phyloP scores from a whole-genome alignment of 2,113 vertebrate genomes.

The Silurus glanis region DNA sequence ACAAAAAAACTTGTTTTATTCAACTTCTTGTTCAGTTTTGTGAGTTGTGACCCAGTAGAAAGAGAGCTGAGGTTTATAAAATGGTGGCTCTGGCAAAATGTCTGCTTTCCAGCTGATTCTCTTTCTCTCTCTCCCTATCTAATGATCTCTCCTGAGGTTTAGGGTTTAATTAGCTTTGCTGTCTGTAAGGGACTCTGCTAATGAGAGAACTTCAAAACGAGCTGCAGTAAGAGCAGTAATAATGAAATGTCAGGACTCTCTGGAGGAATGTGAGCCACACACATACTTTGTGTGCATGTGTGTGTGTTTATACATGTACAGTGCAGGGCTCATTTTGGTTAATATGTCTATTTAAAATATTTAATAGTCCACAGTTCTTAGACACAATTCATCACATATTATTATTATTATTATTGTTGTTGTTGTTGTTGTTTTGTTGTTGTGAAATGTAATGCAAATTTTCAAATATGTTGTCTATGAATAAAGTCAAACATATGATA shows the following conservation, averaged over 20 bases:
- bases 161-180: slow-evolving; percentile 53
- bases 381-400: background rate
- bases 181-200: slow-evolving; percentile 48
- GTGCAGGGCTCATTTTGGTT: background rate
- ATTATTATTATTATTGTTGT: background rate
- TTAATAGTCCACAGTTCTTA: background rate
- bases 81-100: slow-evolving; percentile 51
- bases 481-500: background rate
- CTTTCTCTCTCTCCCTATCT: slow-evolving; percentile 3
- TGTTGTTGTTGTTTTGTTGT: background rate
- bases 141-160: slow-evolving; percentile 46
- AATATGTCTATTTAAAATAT: background rate
- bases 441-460: background rate
- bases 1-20: background rate
- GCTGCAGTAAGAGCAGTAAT: slow-evolving; percentile 42
- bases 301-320: slow-evolving; percentile 9
- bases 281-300: slow-evolving; percentile 18
- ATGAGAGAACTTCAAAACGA: slow-evolving; percentile 57
- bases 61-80: slow-evolving; percentile 46
- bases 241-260: slow-evolving; percentile 58
- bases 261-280: slow-evolving; percentile 28
- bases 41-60: slow-evolving; percentile 3
- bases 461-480: background rate
- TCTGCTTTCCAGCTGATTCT: slow-evolving; percentile 53
- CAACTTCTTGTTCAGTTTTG: background rate